Base-by-base conservation (phyloP, 2,797 vertebrate species). In the Pteronotus mesoamericanus region DNA sequence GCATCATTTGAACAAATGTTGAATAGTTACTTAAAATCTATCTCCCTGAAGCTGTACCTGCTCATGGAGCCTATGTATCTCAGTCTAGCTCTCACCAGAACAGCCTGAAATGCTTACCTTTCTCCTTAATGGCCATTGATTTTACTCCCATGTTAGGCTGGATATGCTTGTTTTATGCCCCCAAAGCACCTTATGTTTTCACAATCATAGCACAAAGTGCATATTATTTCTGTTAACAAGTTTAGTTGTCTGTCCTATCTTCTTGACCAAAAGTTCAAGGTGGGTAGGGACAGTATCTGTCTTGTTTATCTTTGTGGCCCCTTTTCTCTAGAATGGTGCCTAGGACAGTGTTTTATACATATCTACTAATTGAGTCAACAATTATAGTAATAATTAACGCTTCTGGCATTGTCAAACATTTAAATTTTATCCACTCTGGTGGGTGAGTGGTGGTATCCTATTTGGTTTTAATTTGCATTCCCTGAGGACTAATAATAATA, bases 381-480 rank as follows among this genome's bases (percentile, higher is more conserved):
- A 75, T 68, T 69, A 66, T 18, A 86, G 71, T 64, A 48, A 78
- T 21, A 80, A 44, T 80, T 72, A 88, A 64, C 29, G 14, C 26
- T n/a, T 90, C 74, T 22, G 72, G 26, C 69, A 71, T 51, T 46
- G 34, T 68, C 51, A 91, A 59, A 82, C 5, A 2, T 89, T 93
- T 72, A 77, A 55, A 46, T 80, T 91, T 80, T 53, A 80, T 64
- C 9, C 46, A 44, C 77, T 86, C 80, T 68, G 37, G 71, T 79
- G 57, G 37, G 64, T 61, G 71, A 82, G 74, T 14, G 51, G 39
- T 5, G 9, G n/a, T 61, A 61, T 53, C 55, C 34, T 42, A 64
- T 1, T 9, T 84, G 69, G 77, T 79, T 94, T 92, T 57, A 48
- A 87, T 94, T 42, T 87, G 71, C 42, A 79, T 79, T 95, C 77